These are phyloP conservation scores for Himantopus leucocephalus DNA, from an alignment of 2,113 vertebrate species.

Conservation along the genomic window DNA sequence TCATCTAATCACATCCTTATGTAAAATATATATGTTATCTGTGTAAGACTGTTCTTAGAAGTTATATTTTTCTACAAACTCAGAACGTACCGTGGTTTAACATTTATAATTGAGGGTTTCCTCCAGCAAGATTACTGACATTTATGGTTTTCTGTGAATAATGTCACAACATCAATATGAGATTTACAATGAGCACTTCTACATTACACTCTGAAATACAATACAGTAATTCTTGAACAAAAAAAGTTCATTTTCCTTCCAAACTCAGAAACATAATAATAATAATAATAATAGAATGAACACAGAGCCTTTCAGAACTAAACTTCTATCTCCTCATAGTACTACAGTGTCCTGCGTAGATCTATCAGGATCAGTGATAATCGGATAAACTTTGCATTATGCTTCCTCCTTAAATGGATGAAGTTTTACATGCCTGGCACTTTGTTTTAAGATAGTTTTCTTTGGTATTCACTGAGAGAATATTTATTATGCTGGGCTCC, in stretches of 20 bases:
- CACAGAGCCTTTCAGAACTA: not conserved
- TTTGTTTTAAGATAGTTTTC: not conserved
- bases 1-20: not conserved
- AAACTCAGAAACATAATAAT: not conserved
- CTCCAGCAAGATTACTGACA: not conserved
- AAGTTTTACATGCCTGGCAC: not conserved
- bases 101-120: not conserved
- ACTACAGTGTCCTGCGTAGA: not conserved
- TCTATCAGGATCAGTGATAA: not conserved
- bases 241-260: not conserved
- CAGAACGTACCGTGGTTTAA: not conserved
- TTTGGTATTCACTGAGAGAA: not conserved
- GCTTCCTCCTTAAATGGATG: too few species aligned
- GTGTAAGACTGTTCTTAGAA: not conserved
- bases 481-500: not conserved
- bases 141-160: not conserved
- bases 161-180: slow-evolving; percentile 17
- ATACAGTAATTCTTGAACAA: not conserved
- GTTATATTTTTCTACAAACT: not conserved
- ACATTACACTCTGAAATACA: not conserved
- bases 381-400: not conserved
- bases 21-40: not conserved
- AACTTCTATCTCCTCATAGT: not conserved
- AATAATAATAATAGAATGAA: not conserved
- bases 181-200: not conserved